These are phyloP conservation scores for Nephrotoma appendiculata DNA, from an alignment of 2,888 invertebrate genomes.

Conservation along the genomic window DNA sequence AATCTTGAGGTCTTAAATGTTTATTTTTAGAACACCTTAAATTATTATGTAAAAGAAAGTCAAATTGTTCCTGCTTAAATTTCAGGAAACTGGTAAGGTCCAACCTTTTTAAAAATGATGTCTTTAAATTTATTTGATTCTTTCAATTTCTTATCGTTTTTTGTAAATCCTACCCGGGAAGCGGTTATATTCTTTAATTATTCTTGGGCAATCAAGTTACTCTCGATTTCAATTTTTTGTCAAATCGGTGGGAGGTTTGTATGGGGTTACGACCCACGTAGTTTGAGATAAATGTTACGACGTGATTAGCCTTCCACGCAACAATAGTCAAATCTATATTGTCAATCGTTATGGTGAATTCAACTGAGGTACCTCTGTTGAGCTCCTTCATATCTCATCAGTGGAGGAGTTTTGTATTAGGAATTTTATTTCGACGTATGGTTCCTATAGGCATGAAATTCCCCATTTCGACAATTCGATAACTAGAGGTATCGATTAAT, in stretches of 20 bases:
- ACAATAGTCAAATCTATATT: background rate
- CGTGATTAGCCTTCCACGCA: background rate
- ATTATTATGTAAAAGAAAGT: too few relatives aligned
- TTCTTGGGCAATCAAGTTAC: too few relatives aligned
- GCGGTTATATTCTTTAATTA: too few relatives aligned
- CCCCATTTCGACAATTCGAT: background rate
- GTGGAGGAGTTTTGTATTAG: background rate
- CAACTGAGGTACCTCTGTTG: background rate
- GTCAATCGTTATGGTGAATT: background rate
- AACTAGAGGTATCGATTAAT: background rate
- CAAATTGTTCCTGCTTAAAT: too few relatives aligned
- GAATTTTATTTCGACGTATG: background rate
- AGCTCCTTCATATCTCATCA: background rate
- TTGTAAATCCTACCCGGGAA: too few relatives aligned
- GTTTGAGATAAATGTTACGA: background rate
- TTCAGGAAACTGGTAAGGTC: too few relatives aligned
- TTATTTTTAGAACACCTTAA: too few relatives aligned
- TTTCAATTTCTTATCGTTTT: too few relatives aligned
- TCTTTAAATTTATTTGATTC: too few relatives aligned
- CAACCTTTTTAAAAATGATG: too few relatives aligned
- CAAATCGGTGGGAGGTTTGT: background rate
- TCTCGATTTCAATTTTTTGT: background rate
- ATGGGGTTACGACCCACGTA: background rate
- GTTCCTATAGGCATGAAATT: background rate
- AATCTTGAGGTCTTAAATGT: too few relatives aligned